These are phyloP conservation scores for Nemotelus pantherinus DNA, from an alignment of 2,888 invertebrate species.

Conservation along the genomic window DNA sequence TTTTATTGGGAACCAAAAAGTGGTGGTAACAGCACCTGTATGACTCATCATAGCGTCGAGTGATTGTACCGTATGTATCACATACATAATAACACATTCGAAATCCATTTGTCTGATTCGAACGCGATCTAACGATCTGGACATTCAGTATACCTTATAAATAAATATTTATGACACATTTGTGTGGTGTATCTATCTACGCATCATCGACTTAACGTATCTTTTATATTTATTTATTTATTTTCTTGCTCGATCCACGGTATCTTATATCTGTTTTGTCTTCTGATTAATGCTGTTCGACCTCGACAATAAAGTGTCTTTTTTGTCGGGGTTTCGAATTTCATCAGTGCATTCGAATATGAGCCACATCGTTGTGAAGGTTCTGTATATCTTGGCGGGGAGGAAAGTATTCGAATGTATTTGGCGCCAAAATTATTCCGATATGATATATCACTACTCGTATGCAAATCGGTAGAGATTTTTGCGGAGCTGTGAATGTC, in stretches of 20 bases:
- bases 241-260: background rate
- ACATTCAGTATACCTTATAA: background rate
- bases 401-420: no score
- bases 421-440: no score
- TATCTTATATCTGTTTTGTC: no score
- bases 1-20: conserved; percentile 20
- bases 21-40: conserved; percentile 19
- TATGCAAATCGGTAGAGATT: no score
- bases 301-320: no score
- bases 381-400: no score
- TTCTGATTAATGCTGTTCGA: no score
- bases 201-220: background rate
- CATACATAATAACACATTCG: background rate
- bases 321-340: no score
- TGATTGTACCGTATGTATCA: background rate
- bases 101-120: background rate
- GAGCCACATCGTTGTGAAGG: no score
- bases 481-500: no score
- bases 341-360: no score
- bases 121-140: conserved; percentile 1
- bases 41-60: conserved; percentile 18
- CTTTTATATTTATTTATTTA: background rate
- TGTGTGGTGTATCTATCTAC: background rate
- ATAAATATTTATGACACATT: background rate
- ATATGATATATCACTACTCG: no score